A percentile compares a stretch with the other conserved stretches of the same genome.
phyloP scores from a whole-genome alignment of 2,888 invertebrate genomes.

The Hyles lineata region DNA sequence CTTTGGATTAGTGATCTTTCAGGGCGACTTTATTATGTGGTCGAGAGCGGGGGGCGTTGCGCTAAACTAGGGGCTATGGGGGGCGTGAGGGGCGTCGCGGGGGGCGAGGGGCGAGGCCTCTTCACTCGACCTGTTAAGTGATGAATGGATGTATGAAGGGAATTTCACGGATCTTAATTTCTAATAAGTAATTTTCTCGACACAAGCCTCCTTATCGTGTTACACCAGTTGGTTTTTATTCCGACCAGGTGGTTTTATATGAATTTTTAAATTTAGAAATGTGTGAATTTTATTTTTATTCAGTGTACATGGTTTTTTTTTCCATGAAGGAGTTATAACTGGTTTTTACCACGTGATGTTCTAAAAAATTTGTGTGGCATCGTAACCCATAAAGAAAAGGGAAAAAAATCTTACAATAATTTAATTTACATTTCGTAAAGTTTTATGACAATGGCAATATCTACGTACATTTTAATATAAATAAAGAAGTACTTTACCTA shows the following conservation, averaged over 20 bases:
- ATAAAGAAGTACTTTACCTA: too few species aligned
- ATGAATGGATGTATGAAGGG: constrained; percentile 23
- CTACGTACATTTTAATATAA: too few species aligned
- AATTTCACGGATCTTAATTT: constrained; percentile 23
- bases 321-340: too few species aligned
- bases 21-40: constrained; percentile 51
- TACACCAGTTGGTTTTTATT: background rate
- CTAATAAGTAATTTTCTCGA: constrained; percentile 36
- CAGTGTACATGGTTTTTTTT: too few species aligned
- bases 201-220: constrained; percentile 25
- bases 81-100: background rate
- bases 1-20: constrained; percentile 49
- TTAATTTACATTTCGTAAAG: too few species aligned
- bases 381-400: too few species aligned
- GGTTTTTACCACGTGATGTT: too few species aligned
- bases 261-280: constrained; percentile 32
- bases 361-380: too few species aligned
- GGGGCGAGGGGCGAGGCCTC: background rate
- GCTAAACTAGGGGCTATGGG: constrained; percentile 4
- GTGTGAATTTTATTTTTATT: constrained; percentile 12
- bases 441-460: too few species aligned
- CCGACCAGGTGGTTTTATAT: constrained; percentile 5
- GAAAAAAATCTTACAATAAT: too few species aligned
- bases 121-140: constrained; percentile 34
- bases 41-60: constrained; percentile 36